A percentile compares a stretch with the other conserved stretches of the same genome.
These are phyloP conservation scores for Molossus molossus DNA, from an alignment of 2,797 vertebrate genomes.

Conservation along the genomic window DNA sequence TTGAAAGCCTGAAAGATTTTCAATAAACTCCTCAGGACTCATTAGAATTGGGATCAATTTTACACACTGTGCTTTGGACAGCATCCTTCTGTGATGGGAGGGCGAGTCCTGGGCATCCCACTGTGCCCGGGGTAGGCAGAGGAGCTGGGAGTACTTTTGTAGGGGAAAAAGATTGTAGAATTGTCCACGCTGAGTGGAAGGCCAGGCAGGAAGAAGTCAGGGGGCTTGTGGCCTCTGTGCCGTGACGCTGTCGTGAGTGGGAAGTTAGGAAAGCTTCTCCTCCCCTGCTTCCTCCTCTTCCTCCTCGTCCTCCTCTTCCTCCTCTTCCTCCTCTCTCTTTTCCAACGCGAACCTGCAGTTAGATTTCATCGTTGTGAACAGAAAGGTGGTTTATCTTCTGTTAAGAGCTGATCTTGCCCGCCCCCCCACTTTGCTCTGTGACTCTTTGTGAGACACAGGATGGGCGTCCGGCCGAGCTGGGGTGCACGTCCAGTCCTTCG, in stretches of 20 bases:
- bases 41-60: constrained; percentile 62
- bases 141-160: background rate
- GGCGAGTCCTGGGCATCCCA: background rate
- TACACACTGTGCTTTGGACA: background rate
- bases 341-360: background rate
- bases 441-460: background rate
- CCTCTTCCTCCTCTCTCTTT: background rate
- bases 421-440: background rate
- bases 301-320: too few species aligned
- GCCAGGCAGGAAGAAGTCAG: background rate
- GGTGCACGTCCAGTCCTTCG: background rate
- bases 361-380: background rate
- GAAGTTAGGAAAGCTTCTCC: background rate
- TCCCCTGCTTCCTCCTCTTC: background rate
- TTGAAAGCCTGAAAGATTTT: constrained; percentile 68
- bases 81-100: background rate
- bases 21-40: constrained; percentile 61
- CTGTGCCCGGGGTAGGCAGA: background rate
- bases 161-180: background rate
- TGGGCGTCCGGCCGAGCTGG: background rate
- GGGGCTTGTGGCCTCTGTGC: background rate
- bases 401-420: background rate
- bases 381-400: background rate
- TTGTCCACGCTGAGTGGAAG: background rate
- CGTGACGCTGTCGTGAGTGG: background rate